Evolutionary conservation across 2,888 invertebrate species (phyloP).

Genomic region (Salpingus planirostris): DNA sequence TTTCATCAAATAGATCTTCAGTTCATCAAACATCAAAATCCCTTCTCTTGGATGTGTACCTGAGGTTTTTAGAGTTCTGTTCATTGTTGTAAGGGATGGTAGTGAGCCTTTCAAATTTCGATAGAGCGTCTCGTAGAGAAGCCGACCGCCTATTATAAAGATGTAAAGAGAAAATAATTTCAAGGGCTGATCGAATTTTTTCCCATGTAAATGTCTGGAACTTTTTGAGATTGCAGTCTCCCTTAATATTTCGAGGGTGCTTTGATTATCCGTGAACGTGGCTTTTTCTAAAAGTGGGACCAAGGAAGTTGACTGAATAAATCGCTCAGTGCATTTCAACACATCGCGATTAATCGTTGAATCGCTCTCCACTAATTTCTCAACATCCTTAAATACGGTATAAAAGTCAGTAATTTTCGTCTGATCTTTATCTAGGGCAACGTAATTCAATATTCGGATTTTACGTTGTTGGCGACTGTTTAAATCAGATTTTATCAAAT

Average conservation of each 20-base stretch:
- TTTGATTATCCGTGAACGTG: too few species aligned
- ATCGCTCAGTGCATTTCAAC: too few species aligned
- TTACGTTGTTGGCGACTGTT: background rate
- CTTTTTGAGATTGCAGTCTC: background rate
- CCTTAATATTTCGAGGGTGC: too few species aligned
- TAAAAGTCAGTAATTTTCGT: background rate
- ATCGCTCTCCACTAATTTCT: background rate
- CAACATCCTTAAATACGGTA: background rate
- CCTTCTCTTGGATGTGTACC: constrained; percentile 1
- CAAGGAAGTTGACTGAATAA: too few species aligned
- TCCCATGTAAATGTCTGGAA: background rate
- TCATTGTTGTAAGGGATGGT: background rate
- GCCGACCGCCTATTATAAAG: background rate
- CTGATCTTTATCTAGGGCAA: background rate
- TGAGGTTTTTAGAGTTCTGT: background rate
- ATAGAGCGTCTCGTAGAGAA: background rate
- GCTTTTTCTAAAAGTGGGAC: too few species aligned
- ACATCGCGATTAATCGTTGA: too few species aligned
- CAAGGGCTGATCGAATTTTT: background rate
- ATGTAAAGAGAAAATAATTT: background rate
- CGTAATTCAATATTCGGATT: background rate
- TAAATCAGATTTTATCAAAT: too few species aligned
- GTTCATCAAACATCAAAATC: constrained; percentile 2
- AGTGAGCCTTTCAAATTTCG: background rate
- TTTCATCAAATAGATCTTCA: constrained; percentile 4